Evolutionary conservation across 2,888 invertebrate genomes (phyloP), one percentile per base, ranked within the genome.

Genomic region (Drosophila rubida): DNA sequence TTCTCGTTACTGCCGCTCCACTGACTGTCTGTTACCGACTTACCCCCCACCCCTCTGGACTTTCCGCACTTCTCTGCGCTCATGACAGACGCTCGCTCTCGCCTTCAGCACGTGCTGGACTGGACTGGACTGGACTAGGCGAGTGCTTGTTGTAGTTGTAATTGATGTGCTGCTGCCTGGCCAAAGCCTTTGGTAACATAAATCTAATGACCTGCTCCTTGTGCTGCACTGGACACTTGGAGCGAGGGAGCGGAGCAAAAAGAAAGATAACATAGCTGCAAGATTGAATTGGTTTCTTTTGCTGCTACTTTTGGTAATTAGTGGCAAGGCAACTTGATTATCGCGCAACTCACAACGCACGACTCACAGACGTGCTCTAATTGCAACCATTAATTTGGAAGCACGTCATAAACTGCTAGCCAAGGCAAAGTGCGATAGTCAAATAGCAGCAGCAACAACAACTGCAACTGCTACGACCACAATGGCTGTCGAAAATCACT

Each of bases 1-100:
- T 86, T 69, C 81, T 80, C 72, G 84, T 82, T 82, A 86, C 84
- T 82, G 87, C 81, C 82, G 87, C 84, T 80, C 59, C 62, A 78
- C 60, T 84, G 84, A 53, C 61, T 60, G 46, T 67, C 55, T 57
- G 75, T 64, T 69, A 57, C 25, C 25, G 9, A 2, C n/a, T 44
- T 13, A 5, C 9, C 37, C 16, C 8, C 7, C 9, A 13, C n/a
- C 8, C 13, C 14, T 14, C 6, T 6, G 22, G 13, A 39, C 8
- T 30, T 4, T 25, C 2, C 32, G 16, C 1, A 16, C 27, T 9
- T 16, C 19, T 3, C 3, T 5, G 41, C 41, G 23, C 14, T 0
- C 5, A 16, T 19, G 19, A 19, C 19, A 19, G 3, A 4, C 7
- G 9, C 25, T 9, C 23, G 13, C 9, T 25, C 23, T 27, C 37